phyloP scores from a whole-genome alignment of 2,797 vertebrate genomes.

The Neostethus bicornis region DNA sequence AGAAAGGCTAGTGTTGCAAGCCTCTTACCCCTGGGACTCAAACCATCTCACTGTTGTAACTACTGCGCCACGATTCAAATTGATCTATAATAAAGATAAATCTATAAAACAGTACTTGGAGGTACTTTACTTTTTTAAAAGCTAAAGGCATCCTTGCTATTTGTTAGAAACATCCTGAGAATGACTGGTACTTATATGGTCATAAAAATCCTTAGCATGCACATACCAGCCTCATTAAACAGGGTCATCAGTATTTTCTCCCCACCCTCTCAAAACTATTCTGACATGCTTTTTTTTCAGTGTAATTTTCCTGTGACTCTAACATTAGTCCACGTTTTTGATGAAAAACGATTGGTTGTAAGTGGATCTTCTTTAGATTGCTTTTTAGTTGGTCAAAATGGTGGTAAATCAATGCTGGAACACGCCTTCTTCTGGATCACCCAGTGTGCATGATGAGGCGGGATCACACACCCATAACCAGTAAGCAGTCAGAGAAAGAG shows the following conservation, averaged over 20 bases:
- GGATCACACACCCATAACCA: slow-evolving; percentile 54
- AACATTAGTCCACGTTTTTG: neutral
- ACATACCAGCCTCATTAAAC: slow-evolving; percentile 84
- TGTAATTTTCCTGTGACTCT: slow-evolving; percentile 22
- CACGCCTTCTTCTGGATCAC: slow-evolving; percentile 74
- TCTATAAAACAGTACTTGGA: neutral
- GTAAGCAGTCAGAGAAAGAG: slow-evolving; percentile 66
- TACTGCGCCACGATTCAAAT: no score
- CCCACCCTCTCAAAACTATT: slow-evolving; percentile 54
- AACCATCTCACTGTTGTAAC: no score
- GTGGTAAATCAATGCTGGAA: neutral
- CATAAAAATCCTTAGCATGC: slow-evolving; percentile 80
- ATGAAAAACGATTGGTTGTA: slow-evolving; percentile 59
- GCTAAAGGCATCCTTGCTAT: slow-evolving; percentile 8
- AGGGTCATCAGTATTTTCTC: slow-evolving; percentile 60
- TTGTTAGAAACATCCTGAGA: slow-evolving; percentile 59
- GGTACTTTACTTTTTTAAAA: slow-evolving; percentile 17
- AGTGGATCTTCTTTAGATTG: slow-evolving; percentile 1
- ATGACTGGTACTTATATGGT: slow-evolving; percentile 83
- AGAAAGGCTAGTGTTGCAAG: no score
- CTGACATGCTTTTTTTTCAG: slow-evolving; percentile 63
- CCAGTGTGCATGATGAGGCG: slow-evolving; percentile 67
- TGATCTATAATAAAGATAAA: slow-evolving; percentile 6
- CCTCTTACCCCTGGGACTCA: no score
- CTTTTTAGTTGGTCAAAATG: slow-evolving; percentile 37